phyloP scores from a whole-genome alignment of 2,888 invertebrate genomes.

The Therioaphis trifolii region DNA sequence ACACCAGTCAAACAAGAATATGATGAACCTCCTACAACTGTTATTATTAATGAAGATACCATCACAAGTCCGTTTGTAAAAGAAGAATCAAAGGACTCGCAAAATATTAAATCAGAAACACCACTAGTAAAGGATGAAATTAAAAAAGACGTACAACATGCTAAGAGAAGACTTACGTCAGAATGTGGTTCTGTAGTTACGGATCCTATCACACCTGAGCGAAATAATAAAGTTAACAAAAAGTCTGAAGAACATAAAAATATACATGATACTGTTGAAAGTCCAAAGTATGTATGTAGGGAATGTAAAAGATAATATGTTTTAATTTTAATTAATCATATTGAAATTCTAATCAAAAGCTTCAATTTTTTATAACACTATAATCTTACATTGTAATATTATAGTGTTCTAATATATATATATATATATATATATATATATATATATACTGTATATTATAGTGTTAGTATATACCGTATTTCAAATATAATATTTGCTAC shows the following conservation, averaged over 20 bases:
- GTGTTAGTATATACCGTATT: no score
- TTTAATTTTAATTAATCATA: no score
- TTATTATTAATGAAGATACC: slow-evolving; percentile 35
- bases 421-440: no score
- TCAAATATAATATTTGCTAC: no score
- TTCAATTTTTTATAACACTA: no score
- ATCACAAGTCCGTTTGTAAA: slow-evolving; percentile 43
- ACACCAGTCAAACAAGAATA: slow-evolving; percentile 65
- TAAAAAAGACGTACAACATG: not conserved
- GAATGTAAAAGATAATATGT: no score
- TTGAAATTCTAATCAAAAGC: no score
- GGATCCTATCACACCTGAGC: slow-evolving; percentile 27
- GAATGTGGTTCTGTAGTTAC: not conserved
- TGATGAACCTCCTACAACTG: not conserved
- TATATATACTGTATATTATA: no score
- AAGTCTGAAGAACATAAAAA: slow-evolving; percentile 20
- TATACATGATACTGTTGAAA: slow-evolving; percentile 34
- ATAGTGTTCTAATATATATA: no score
- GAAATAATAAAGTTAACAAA: slow-evolving; percentile 47
- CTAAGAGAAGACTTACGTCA: slow-evolving; percentile 52
- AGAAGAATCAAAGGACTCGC: not conserved
- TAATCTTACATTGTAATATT: no score
- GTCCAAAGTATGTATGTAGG: slow-evolving; percentile 46
- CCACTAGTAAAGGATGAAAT: not conserved
- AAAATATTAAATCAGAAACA: not conserved